Percentiles rank a stretch among this genome's conserved stretches.
These are phyloP conservation scores for Apodemus sylvaticus DNA, from an alignment of 2,113 vertebrate genomes.

Conservation along the genomic window DNA sequence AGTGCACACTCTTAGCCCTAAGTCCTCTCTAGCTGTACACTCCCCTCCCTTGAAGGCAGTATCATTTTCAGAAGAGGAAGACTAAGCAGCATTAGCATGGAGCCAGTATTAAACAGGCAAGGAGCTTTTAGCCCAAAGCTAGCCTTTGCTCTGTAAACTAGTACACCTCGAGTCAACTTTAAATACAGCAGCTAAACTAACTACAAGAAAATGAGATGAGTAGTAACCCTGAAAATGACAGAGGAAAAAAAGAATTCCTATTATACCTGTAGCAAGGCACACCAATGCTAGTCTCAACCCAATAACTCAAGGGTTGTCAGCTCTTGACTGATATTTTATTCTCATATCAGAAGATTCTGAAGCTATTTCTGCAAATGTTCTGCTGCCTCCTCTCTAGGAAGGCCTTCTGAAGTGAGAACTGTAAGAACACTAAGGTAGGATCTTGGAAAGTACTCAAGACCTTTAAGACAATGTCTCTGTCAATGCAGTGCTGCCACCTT, in stretches of 20 bases:
- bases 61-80: background rate
- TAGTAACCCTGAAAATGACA: background rate
- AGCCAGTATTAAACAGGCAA: background rate
- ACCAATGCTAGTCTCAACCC: background rate
- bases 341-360: background rate
- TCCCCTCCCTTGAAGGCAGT: background rate
- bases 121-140: conserved; percentile 20
- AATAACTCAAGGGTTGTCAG: background rate
- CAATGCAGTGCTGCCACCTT: conserved; percentile 63
- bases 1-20: background rate
- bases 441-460: background rate
- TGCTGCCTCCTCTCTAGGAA: background rate
- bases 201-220: background rate
- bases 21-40: background rate
- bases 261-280: background rate
- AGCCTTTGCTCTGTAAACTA: conserved; percentile 25
- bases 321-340: background rate
- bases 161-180: background rate
- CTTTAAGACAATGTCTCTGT: background rate
- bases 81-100: background rate
- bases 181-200: conserved; percentile 15
- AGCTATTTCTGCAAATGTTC: conserved; percentile 2
- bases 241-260: background rate
- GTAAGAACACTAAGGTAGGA: background rate
- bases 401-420: background rate